Conservation (phyloP, 2,797 vertebrate species). For the Phaenicophaeus curvirostris region DNA sequence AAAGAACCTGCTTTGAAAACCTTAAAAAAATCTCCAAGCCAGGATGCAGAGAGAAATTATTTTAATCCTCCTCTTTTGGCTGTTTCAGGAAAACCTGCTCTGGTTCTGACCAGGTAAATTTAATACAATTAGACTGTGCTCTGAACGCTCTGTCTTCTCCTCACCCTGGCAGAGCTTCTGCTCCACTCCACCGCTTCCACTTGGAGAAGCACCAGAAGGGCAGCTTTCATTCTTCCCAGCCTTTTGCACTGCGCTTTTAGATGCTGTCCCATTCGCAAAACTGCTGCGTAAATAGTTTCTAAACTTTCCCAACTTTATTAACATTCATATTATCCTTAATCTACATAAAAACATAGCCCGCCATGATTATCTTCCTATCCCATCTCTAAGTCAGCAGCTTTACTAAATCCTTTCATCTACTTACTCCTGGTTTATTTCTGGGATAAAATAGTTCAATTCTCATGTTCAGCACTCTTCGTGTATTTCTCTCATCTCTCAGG, state of each 20-base stretch:
- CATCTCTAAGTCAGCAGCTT: not conserved
- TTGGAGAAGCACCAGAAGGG: not conserved
- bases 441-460: not conserved
- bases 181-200: not conserved
- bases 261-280: not conserved
- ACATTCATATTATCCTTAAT: not conserved
- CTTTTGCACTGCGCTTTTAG: not conserved
- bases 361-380: not conserved
- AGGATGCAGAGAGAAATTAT: not conserved
- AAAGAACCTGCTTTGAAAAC: not conserved
- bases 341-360: not conserved
- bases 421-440: not conserved
- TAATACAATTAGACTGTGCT: not conserved
- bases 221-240: not conserved
- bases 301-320: not conserved
- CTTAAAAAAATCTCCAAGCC: not conserved
- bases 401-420: not conserved
- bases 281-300: not conserved
- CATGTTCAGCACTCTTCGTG: fast-evolving
- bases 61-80: not conserved
- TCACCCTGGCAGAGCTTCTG: fast-evolving
- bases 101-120: not conserved
- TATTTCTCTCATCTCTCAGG: not conserved
- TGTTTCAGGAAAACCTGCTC: not conserved
- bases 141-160: not conserved